Conservation (phyloP, 2,797 vertebrate genomes). For the Halcyon smyrnensis region DNA sequence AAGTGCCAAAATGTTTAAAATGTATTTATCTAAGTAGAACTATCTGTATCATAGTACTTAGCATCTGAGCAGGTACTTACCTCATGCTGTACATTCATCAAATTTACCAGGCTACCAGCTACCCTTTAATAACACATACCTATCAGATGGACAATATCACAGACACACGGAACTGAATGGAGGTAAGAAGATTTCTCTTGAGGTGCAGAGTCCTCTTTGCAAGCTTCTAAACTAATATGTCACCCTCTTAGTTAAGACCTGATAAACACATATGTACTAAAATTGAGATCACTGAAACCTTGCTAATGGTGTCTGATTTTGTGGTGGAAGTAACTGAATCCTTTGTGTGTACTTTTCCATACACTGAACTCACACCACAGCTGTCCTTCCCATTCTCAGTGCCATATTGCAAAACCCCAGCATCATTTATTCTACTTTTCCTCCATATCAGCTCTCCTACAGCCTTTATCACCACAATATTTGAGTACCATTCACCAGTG, state of each 20-base stretch:
- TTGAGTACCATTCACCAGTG: neutral
- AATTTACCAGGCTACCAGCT: neutral
- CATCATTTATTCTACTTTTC: neutral
- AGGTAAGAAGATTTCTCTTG: neutral
- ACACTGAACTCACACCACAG: neutral
- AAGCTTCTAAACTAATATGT: neutral
- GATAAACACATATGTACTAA: neutral
- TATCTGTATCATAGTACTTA: neutral
- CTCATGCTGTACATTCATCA: neutral
- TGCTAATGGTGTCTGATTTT: neutral
- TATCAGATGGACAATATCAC: neutral
- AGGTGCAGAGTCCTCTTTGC: neutral
- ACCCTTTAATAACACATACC: neutral
- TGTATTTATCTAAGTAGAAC: neutral
- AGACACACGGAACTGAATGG: neutral
- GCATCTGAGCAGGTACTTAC: neutral
- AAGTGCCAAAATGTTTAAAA: neutral
- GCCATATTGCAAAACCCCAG: neutral
- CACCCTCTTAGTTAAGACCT: neutral
- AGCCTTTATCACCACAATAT: conserved; percentile 8
- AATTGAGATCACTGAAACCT: neutral
- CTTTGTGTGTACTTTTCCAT: neutral
- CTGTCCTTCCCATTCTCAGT: neutral
- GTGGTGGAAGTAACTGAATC: neutral
- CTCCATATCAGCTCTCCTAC: neutral